These are phyloP conservation scores for Emys orbicularis DNA, from an alignment of 2,797 vertebrate genomes.

Conservation along the genomic window DNA sequence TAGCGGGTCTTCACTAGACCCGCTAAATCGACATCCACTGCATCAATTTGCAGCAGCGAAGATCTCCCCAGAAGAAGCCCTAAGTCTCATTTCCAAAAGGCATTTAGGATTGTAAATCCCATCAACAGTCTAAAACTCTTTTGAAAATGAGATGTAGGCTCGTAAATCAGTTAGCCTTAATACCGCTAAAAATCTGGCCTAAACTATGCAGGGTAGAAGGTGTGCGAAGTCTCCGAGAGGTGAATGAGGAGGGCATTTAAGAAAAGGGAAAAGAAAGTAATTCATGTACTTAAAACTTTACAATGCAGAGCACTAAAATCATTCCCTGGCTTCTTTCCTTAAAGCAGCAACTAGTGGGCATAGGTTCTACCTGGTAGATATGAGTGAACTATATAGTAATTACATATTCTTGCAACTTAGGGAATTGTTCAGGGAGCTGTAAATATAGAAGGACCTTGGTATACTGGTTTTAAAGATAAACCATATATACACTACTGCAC, in stretches of 20 bases:
- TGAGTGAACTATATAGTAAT: conserved; percentile 7
- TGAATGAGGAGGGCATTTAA: conserved; percentile 14
- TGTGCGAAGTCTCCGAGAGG: conserved; percentile 26
- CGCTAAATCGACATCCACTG: too few relatives aligned
- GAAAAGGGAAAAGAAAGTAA: conserved; percentile 33
- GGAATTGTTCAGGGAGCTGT: conserved; percentile 45
- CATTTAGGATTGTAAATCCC: neutral
- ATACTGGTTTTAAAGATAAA: neutral
- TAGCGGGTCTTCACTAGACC: too few relatives aligned
- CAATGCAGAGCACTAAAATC: conserved; percentile 20
- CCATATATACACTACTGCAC: neutral
- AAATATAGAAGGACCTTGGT: conserved; percentile 64
- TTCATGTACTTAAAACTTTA: conserved; percentile 18
- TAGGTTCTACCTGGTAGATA: conserved; percentile 59
- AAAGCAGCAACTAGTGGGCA: conserved; percentile 26
- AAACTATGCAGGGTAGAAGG: neutral
- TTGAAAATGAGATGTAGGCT: neutral
- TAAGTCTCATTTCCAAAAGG: neutral
- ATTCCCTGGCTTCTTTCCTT: neutral
- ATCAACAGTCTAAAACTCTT: neutral
- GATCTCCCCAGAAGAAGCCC: too few relatives aligned
- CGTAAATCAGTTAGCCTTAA: neutral
- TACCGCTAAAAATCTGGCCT: neutral
- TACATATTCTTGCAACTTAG: conserved; percentile 2
- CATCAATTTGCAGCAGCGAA: too few relatives aligned